Evolutionary conservation across 2,888 invertebrate genomes (phyloP).

Genomic region (Spodoptera exigua): DNA sequence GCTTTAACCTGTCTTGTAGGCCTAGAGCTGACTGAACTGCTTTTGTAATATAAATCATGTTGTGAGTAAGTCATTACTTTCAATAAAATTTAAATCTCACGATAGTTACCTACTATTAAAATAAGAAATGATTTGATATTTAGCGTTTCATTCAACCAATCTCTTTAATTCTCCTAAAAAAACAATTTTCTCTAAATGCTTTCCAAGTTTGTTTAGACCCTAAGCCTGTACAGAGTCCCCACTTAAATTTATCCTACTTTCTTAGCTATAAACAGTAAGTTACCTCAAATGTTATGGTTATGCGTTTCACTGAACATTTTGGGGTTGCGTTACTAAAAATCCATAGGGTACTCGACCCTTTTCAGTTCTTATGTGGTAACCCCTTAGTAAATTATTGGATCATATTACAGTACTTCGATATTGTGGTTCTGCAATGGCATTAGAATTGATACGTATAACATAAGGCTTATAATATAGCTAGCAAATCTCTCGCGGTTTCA

Average conservation of each 20-base stretch:
- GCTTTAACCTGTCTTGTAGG: too few relatives aligned
- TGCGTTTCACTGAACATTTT: slow-evolving; percentile 21
- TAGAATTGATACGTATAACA: too few relatives aligned
- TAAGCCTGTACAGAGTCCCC: neutral
- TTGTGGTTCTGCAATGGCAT: neutral
- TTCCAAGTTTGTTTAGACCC: neutral
- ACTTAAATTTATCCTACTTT: slow-evolving; percentile 4
- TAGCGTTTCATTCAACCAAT: too few relatives aligned
- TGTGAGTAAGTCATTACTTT: too few relatives aligned
- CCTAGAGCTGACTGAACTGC: too few relatives aligned
- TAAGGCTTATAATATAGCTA: too few relatives aligned
- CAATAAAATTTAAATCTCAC: too few relatives aligned
- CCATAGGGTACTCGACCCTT: slow-evolving; percentile 26
- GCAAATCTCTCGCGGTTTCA: too few relatives aligned
- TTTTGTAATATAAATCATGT: too few relatives aligned
- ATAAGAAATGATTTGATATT: too few relatives aligned
- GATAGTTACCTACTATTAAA: too few relatives aligned
- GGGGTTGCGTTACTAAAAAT: slow-evolving; percentile 7
- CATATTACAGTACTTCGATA: neutral
- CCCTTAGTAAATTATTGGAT: neutral
- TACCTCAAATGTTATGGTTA: slow-evolving; percentile 25
- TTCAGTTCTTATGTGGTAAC: slow-evolving; percentile 15
- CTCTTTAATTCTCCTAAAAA: too few relatives aligned
- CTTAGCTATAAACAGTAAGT: slow-evolving; percentile 8
- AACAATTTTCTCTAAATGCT: neutral